Evolutionary conservation across 2,113 vertebrate genomes (phyloP).

Genomic region (Ahaetulla prasina): DNA sequence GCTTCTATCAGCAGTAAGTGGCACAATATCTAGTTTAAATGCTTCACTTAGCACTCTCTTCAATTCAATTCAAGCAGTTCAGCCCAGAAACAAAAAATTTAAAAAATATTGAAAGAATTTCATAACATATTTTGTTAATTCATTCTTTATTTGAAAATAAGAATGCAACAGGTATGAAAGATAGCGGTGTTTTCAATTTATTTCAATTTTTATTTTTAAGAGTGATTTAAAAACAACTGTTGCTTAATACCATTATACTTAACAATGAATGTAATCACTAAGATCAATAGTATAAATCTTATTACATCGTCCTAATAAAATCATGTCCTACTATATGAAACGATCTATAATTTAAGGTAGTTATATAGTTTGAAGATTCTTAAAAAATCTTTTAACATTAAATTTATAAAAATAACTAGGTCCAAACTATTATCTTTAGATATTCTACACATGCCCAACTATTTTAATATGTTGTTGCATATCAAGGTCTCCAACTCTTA

Average conservation of each 20-base stretch:
- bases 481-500: not conserved
- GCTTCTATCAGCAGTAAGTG: not conserved
- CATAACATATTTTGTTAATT: constrained; percentile 35
- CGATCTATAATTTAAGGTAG: constrained; percentile 26
- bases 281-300: not conserved
- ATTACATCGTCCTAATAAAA: not conserved
- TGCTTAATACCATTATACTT: not conserved
- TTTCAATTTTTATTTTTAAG: too few species aligned
- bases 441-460: not conserved
- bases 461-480: not conserved
- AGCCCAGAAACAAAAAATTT: not conserved
- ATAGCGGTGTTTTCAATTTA: constrained; percentile 14
- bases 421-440: not conserved
- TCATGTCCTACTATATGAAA: constrained; percentile 21
- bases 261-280: not conserved
- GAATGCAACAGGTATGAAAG: constrained; percentile 36
- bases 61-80: not conserved
- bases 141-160: constrained; percentile 37
- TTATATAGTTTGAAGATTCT: constrained; percentile 27
- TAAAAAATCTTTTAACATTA: constrained; percentile 25
- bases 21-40: not conserved
- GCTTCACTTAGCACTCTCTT: not conserved
- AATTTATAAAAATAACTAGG: not conserved
- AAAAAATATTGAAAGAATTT: constrained; percentile 5
- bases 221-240: not conserved